Conservation (phyloP, 2,113 vertebrate species). For the Psilopsiagon aurifrons region DNA sequence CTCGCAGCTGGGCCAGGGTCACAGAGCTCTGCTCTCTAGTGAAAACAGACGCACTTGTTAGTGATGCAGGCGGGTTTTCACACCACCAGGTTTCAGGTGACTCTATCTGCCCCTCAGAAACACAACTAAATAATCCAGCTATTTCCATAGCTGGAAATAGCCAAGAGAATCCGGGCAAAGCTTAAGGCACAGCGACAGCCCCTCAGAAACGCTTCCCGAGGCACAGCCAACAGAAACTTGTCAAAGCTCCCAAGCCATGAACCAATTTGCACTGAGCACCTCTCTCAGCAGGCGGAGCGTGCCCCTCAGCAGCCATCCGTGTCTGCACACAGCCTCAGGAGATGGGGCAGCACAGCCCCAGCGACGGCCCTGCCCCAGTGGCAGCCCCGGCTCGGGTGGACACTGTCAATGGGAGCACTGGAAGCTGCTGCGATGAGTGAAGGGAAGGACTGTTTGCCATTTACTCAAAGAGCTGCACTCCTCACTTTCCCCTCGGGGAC, state of each 20-base stretch:
- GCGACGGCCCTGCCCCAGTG: background rate
- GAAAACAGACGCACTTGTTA: background rate
- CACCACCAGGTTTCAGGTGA: background rate
- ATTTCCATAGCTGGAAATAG: no score
- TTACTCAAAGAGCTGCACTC: background rate
- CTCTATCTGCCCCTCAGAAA: background rate
- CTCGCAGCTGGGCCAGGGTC: background rate
- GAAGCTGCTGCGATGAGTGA: background rate
- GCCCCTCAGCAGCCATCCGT: background rate
- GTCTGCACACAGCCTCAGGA: background rate
- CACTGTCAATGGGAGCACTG: background rate
- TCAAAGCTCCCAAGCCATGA: slow-evolving; percentile 48
- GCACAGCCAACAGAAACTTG: slow-evolving; percentile 59
- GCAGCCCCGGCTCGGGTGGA: background rate
- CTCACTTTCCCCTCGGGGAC: background rate
- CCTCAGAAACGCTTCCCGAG: slow-evolving; percentile 42
- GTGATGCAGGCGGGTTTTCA: background rate
- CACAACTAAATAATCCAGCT: slow-evolving; percentile 27
- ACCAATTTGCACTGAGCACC: slow-evolving; percentile 22
- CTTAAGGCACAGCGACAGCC: slow-evolving; percentile 45
- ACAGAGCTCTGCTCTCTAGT: background rate
- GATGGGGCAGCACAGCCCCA: background rate
- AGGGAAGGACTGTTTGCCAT: background rate
- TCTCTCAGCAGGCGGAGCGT: background rate
- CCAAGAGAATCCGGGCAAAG: slow-evolving; percentile 34